Base-by-base conservation (phyloP, 2,888 invertebrate genomes). In the Alloplasta piceator region DNA sequence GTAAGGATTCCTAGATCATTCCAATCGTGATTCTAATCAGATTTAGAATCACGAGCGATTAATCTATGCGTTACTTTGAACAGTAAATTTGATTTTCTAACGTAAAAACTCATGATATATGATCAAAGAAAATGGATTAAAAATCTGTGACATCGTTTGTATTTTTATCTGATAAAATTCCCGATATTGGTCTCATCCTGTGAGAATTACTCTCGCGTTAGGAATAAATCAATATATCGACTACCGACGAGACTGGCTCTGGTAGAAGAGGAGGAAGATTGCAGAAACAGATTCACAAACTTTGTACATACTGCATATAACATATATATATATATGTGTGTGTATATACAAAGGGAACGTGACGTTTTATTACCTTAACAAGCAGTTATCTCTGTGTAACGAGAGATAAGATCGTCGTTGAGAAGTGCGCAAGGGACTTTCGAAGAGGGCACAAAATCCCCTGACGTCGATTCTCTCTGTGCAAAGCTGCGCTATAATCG, bases 341-440 rank as follows among this genome's bases (percentile, higher is more conserved):
- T 38, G 46, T 6, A 64, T 64, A 58, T 64, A 58, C 64, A 26
- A 26, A 26, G 26, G 26, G 68, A 74, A 74, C 81, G 78, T 82
- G 81, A 82, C 81, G 81, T 82, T 82, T 82, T 82, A 82, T 82
- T 82, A 78, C 78, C 81, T 71, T 82, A 82, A 82, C 81, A 78
- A 82, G 81, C 78, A 74, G 78, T 75, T 78, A 82, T 82, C 81
- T 82, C 61, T 75, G 74, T 82, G 75, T 67, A 82, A 74, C 78
- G 81, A 78, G 16, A 78, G 81, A 82, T 78, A 82, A 82, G 81
- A 82, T 82, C 81, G 74, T 78, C 66, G 81, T 71, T 75, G 78
- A 82, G 61, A 78, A 78, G 81, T 78, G 71, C 66, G 71, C 71
- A 48, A 78, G 67, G 66, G 74, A 60, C 70, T 73, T 61, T 67